Base-by-base conservation (phyloP, 2,113 vertebrate genomes). In the Suncus etruscus region DNA sequence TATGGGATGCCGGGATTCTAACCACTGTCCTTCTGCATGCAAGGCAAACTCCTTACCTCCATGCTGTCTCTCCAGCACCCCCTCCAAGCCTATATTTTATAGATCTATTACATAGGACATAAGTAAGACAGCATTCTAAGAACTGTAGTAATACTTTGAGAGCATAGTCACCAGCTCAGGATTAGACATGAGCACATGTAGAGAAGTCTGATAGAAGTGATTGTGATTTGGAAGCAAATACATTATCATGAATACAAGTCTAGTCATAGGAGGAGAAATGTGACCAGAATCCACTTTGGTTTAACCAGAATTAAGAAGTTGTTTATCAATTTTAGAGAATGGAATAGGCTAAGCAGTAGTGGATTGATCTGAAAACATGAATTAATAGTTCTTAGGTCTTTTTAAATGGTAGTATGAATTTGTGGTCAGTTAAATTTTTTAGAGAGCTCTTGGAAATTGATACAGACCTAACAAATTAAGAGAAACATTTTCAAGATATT, bases 241-340 rank as follows among this genome's bases (percentile, higher is more conserved):
- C 11, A 10, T 54, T 54, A 54, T 16, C 11, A 54, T 54, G 54
- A 54, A 54, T 77, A 32, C 54, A 31, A 73, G 47, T 27, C 73
- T 72, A 73, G 32, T 72, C 11, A 69, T 45, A 10, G 68, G 54
- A 45, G 8, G 25, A 32, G 8, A 72, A 54, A 15, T 50, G 51
- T 47, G 31, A 65, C 78, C 31, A 73, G 31, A 79, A 31, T 78
- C 80, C 27, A 47, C 3, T 22, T 89, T 47, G 66, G 11, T 7
- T 65, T 92, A 79, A 83, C 27, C 14, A 70, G n/a, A 20, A 31
- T 75, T 61, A 48, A 82, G 68, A 58, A 92, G 39, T 54, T 54
- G 54, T 54, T 16, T 39, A 8, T 27, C 63, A 74, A 72, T 51
- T 73, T 91, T n/a, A 86, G 45, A 16, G 8, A 87, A 68, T 77